phyloP scores from a whole-genome alignment of 2,797 vertebrate genomes.

The Pampus argenteus region DNA sequence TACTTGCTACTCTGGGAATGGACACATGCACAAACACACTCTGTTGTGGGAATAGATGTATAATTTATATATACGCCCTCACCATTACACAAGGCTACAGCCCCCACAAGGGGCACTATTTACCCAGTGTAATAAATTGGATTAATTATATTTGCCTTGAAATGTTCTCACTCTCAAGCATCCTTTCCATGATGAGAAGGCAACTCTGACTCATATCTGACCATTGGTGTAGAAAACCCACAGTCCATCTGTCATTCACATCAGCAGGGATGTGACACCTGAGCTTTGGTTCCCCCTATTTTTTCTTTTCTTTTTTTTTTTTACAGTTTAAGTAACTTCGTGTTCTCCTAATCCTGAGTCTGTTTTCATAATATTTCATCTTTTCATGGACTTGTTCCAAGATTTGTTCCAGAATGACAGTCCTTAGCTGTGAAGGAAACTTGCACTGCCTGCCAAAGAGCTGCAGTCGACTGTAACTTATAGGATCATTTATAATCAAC shows the following conservation, averaged over 20 bases:
- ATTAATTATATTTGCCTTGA: conserved; percentile 73
- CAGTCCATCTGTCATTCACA: conserved; percentile 47
- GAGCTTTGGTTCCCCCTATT: conserved; percentile 28
- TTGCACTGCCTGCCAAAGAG: conserved; percentile 55
- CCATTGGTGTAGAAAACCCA: conserved; percentile 46
- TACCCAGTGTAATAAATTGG: conserved; percentile 67
- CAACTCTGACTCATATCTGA: conserved; percentile 74
- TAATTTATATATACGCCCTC: conserved; percentile 61
- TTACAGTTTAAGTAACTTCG: conserved; percentile 34
- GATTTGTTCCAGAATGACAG: conserved; percentile 50
- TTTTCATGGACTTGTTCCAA: conserved; percentile 46
- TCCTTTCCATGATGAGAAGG: conserved; percentile 60
- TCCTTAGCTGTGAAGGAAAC: conserved; percentile 64
- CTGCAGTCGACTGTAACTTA: conserved; percentile 53
- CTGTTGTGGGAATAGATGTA: conserved; percentile 59
- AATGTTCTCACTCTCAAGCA: conserved; percentile 69
- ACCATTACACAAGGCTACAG: conserved; percentile 53
- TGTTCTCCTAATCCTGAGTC: conserved; percentile 27
- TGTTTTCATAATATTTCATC: conserved; percentile 57
- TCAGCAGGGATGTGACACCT: conserved; percentile 39
- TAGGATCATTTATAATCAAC: conserved; percentile 60
- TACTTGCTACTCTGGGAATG: conserved; percentile 60
- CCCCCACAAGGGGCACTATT: conserved; percentile 57
- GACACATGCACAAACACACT: conserved; percentile 41
- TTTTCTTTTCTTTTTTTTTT: conserved; percentile 17